Evolutionary conservation across 2,113 vertebrate species (phyloP), one percentile per base, ranked within the genome.

Genomic region (Plectropomus leopardus): DNA sequence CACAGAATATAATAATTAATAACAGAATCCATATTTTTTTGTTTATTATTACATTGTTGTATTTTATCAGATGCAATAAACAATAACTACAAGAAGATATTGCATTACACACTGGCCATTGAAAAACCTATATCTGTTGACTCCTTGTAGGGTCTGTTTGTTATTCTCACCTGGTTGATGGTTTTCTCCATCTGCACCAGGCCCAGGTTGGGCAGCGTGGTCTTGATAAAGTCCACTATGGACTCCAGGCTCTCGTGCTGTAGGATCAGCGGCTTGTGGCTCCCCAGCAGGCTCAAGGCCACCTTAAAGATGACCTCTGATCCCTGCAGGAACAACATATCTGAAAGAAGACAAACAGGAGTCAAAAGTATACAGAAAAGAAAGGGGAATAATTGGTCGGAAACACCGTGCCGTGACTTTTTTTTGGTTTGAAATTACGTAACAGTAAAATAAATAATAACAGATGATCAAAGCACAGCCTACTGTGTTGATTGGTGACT

Each of bases 141-240:
- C n/a, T n/a, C n/a, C n/a, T n/a, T n/a, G n/a, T n/a, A n/a, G n/a
- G n/a, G n/a, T n/a, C 9, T 4, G 48, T 55, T 14, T 30, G 0
- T 17, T 67, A 26, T 51, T 72, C 75, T 84, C 10, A 99, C 98
- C 97, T 98, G 98, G 91, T 92, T 98, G 90, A 98, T 98, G 66
- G 97, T 99, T 92, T 98, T 98, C 90, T 99, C 98, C 98, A 99
- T 98, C 88, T 99, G 98, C 70, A 98, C 97, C 88, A 98, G 93
- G 60, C 98, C 96, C 82, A 99, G 84, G 90, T 98, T 99, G 82
- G 98, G 97, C 1, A 99, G 95, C 16, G 96, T 97, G 85, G 91
- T 97, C 93, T 99, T 99, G 89, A 98, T 97, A 88, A 99, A 98
- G 90, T 99, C 98, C 83, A 99, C 96, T 63, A 98, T 98, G 54